phyloP scores from a whole-genome alignment of 2,797 vertebrate species.

The Oophaga sylvatica region DNA sequence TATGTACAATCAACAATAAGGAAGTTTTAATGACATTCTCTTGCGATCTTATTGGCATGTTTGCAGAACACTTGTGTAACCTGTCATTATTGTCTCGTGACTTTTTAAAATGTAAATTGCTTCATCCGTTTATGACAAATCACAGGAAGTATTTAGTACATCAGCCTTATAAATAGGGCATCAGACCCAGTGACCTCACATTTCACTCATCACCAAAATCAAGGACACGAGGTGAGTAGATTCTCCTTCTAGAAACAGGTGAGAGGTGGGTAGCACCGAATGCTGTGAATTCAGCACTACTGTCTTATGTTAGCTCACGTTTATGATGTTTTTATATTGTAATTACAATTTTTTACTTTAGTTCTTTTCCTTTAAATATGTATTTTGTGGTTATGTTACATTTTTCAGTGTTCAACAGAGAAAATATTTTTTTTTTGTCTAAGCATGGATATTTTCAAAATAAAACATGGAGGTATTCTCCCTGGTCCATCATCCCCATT shows the following conservation, averaged over 20 bases:
- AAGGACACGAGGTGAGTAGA: background rate
- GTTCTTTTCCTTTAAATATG: background rate
- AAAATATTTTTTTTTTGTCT: too few relatives aligned
- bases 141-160: background rate
- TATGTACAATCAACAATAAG: background rate
- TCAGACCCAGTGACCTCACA: background rate
- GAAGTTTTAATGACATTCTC: background rate
- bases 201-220: background rate
- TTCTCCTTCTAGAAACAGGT: background rate
- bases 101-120: constrained; percentile 4
- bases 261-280: background rate
- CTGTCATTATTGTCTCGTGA: constrained; percentile 4
- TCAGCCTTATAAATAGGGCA: background rate
- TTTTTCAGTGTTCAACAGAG: too few relatives aligned
- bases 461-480: too few relatives aligned
- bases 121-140: background rate
- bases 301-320: background rate
- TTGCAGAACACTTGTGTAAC: constrained; percentile 1
- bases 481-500: too few relatives aligned
- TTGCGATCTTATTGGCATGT: background rate
- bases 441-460: too few relatives aligned
- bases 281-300: background rate
- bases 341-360: background rate
- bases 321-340: background rate
- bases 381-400: too few relatives aligned